Evolutionary conservation across 2,888 invertebrate genomes (phyloP), one percentile per base, ranked within the genome.

Genomic region (Spicauda simplicius): DNA sequence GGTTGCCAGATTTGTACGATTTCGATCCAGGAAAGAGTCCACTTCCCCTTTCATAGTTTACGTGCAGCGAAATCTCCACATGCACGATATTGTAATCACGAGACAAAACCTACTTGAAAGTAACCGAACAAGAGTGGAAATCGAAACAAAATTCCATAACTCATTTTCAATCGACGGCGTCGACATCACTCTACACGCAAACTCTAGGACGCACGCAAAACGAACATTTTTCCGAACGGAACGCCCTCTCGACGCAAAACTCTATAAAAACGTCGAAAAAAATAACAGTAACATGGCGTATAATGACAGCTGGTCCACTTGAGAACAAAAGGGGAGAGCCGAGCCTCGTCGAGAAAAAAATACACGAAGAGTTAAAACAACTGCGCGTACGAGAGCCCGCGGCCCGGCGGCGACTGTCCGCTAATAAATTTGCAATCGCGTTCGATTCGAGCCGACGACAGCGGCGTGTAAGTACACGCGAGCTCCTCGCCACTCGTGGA

Each of bases 271-370:
- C 89, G 86, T 88, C 90, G 86, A 93, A 92, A 92, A 77, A 92
- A 91, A 90, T 85, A 90, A 93, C 92, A 90, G 92, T 92, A 91
- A 91, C 93, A 93, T 93, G 90, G 93, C 93, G 93, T 91, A 93
- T 93, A 93, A 93, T 93, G 93, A 93, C 93, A 93, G 93, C 93
- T 93, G 93, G 93, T 92, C 93, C 93, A 93, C 93, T 93, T 93
- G 93, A 93, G 91, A 93, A 93, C 93, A 93, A 93, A 92, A 89
- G 93, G 90, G 91, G 93, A 89, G 88, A 91, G 90, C 86, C 77
- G 88, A 88, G 91, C 80, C 90, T 87, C 90, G 90, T 85, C 84
- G 92, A 90, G 92, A 88, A 92, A 93, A 90, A 92, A 93, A 91
- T 91, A 91, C 84, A 87, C 84, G 83, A 87, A 87, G 90, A 92